A percentile compares a stretch with the other conserved stretches of the same genome.
phyloP scores from a whole-genome alignment of 2,113 vertebrate genomes.

The Dissostichus mawsoni region DNA sequence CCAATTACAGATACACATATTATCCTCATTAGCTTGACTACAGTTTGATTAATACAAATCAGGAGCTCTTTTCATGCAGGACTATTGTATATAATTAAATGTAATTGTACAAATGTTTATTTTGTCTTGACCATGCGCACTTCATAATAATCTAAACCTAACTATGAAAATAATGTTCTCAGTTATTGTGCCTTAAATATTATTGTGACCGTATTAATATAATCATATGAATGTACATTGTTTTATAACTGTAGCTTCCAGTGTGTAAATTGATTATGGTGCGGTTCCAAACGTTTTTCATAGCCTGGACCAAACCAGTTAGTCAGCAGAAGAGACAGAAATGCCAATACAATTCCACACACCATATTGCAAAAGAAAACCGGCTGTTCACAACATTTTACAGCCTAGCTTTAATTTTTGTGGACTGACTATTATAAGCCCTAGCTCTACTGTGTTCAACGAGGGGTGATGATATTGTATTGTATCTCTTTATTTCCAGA shows the following conservation, averaged over 20 bases:
- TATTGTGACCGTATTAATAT: background rate
- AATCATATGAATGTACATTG: background rate
- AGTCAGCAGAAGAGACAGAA: background rate
- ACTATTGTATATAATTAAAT: background rate
- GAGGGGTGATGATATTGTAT: background rate
- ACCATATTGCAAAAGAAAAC: background rate
- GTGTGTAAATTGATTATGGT: slow-evolving; percentile 28
- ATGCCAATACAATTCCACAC: slow-evolving; percentile 10
- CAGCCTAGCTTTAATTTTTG: background rate
- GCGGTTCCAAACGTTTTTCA: background rate
- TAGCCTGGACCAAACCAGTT: background rate
- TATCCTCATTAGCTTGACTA: too few relatives aligned
- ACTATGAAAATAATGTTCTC: background rate
- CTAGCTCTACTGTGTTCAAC: background rate
- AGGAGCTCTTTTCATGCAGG: too few relatives aligned
- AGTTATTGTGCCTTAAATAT: background rate
- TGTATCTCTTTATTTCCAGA: background rate
- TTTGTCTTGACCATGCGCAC: background rate
- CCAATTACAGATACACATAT: too few relatives aligned
- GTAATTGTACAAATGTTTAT: background rate
- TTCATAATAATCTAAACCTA: background rate
- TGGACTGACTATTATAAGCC: background rate
- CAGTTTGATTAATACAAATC: too few relatives aligned
- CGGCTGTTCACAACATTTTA: background rate
- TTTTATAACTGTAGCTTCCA: background rate